Evolutionary conservation across 2,888 invertebrate species (phyloP).

Genomic region (Diadromus collaris): DNA sequence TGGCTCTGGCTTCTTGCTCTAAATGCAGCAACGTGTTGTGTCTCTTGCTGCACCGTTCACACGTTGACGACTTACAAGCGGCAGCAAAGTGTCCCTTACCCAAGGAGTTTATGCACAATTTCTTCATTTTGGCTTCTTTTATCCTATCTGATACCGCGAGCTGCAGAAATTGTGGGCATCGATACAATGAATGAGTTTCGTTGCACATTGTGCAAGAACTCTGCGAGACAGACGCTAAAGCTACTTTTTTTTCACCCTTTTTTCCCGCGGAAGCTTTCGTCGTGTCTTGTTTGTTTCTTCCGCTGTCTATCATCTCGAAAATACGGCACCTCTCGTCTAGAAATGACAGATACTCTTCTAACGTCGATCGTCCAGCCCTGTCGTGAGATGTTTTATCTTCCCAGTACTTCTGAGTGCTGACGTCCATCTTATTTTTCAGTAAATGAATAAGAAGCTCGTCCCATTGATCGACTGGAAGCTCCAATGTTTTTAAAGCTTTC

Average conservation of each 20-base stretch:
- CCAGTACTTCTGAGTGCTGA: conserved; percentile 47
- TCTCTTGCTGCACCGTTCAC: conserved; percentile 59
- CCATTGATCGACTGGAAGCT: conserved; percentile 49
- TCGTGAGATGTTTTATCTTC: conserved; percentile 37
- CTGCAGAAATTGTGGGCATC: conserved; percentile 42
- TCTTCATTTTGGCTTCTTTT: conserved; percentile 44
- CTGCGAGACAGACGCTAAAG: conserved; percentile 36
- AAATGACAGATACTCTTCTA: conserved; percentile 44
- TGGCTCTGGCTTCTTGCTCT: not conserved
- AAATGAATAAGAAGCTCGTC: conserved; percentile 51
- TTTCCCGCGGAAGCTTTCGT: conserved; percentile 23
- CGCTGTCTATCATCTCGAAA: conserved; percentile 41
- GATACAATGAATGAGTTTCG: conserved; percentile 31
- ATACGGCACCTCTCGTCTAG: conserved; percentile 42
- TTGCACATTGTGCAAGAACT: conserved; percentile 31
- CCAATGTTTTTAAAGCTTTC: conserved; percentile 37
- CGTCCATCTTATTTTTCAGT: conserved; percentile 52
- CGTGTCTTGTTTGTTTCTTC: conserved; percentile 31
- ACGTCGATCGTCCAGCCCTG: conserved; percentile 3
- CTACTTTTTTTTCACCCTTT: conserved; percentile 24
- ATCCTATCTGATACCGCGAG: conserved; percentile 38
- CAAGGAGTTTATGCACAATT: conserved; percentile 63
- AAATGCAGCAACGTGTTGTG: conserved; percentile 56
- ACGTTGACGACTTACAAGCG: conserved; percentile 54
- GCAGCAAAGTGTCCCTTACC: conserved; percentile 48